Conservation (phyloP, 64 coral and sea anemone species). For the Anthopleura sola region DNA sequence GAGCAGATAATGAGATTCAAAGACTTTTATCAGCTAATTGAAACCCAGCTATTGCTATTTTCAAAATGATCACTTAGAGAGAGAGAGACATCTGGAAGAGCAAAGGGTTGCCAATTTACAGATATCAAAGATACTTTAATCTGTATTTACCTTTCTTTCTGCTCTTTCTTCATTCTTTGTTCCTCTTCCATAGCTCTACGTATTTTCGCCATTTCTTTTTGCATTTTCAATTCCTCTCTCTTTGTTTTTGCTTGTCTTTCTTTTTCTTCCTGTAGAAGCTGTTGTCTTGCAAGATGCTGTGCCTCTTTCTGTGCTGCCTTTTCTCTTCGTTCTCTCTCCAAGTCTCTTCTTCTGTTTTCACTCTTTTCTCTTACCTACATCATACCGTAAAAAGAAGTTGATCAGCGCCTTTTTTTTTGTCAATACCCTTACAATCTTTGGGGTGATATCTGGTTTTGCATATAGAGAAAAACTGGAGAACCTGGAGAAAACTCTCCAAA, state of each 20-base stretch:
- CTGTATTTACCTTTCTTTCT: constrained; percentile 38
- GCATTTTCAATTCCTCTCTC: constrained; percentile 65
- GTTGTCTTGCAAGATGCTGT: constrained; percentile 71
- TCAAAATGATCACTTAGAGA: too few relatives aligned
- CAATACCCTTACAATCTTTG: too few relatives aligned
- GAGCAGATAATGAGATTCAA: too few relatives aligned
- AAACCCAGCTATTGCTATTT: too few relatives aligned
- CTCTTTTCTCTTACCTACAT: constrained; percentile 82
- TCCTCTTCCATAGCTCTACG: constrained; percentile 74
- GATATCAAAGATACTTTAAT: too few relatives aligned
- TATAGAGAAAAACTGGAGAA: not conserved
- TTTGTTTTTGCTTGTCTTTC: constrained; percentile 56
- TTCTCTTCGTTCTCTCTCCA: constrained; percentile 67
- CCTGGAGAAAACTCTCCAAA: too few relatives aligned
- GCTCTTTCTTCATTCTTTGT: constrained; percentile 61
- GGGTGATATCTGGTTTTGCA: too few relatives aligned
- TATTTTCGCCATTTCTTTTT: constrained; percentile 81
- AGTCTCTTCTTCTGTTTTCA: constrained; percentile 45
- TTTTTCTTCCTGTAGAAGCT: constrained; percentile 68
- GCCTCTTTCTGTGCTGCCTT: constrained; percentile 70
- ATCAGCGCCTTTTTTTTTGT: too few relatives aligned
- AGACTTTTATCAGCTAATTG: too few relatives aligned
- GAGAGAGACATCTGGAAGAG: too few relatives aligned
- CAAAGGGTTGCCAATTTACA: too few relatives aligned
- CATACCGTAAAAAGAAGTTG: not conserved